A percentile compares a stretch with the other conserved stretches of the same genome.
Conservation (phyloP, 2,113 vertebrate species). For the Charina bottae region DNA sequence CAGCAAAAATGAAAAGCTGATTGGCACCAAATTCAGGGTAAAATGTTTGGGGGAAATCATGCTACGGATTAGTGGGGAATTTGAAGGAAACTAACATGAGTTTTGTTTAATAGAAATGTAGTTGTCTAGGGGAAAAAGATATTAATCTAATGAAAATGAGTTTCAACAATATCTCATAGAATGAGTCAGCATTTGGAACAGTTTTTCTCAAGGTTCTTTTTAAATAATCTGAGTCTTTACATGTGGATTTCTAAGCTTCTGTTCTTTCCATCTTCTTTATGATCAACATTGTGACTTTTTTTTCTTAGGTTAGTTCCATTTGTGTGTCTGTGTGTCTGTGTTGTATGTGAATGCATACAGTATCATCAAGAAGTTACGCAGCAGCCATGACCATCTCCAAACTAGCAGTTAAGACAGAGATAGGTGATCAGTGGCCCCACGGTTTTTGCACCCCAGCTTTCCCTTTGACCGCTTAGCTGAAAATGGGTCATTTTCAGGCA, state of each 20-base stretch:
- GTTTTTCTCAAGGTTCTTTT: background rate
- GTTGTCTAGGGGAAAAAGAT: background rate
- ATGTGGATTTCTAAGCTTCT: background rate
- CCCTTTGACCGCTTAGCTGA: background rate
- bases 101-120: background rate
- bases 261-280: background rate
- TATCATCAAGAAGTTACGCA: background rate
- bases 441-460: background rate
- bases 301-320: background rate
- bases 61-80: background rate
- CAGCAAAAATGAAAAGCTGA: background rate
- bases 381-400: background rate
- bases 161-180: constrained; percentile 3
- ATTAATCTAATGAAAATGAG: background rate
- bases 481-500: background rate
- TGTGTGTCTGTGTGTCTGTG: background rate
- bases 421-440: background rate
- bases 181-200: background rate
- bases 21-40: background rate
- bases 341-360: background rate
- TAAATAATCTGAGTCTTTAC: constrained; percentile 5
- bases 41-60: accelerated
- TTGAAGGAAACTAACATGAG: background rate
- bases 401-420: background rate
- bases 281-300: background rate